Evolutionary conservation across 37 sponge, comb jelly and placozoan species (phyloP), one percentile per base, ranked within the genome.

Genomic region (Agelas oroides): DNA sequence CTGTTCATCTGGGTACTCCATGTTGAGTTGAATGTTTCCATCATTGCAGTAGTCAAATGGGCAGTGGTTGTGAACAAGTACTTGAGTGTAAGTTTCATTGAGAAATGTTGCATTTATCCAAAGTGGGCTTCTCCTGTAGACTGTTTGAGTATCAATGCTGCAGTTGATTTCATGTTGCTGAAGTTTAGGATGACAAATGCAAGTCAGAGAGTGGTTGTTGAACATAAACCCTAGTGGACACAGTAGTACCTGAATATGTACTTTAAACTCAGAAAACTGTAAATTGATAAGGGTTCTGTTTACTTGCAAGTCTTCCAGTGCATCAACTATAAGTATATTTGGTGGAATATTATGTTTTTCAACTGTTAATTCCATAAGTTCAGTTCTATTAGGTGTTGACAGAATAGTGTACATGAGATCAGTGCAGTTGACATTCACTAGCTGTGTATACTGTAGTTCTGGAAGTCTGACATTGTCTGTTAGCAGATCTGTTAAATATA

Each of bases 211-310:
- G 46, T 46, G 3, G 46, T 46, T 20, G 18, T 3, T 21, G 28
- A 46, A 25, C 18, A 46, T n/a, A 71, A 71, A 71, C 1, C 73
- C 73, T 5, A 41, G 73, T 18, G 73, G 53, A 46, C 73, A 71
- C 19, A 40, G 21, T 28, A 20, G 33, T 40, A 71, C 20, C 30
- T 27, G 5, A 67, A 67, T 30, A 32, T 31, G 62, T 3, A 61
- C 3, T 5, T 2, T 23, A 14, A 25, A 12, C 23, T 61, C 13
- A 5, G 23, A 5, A 23, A 61, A 61, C 12, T 61, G 46, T 8
- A 46, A 46, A 3, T 8, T 46, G 46, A 46, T 3, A 8, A 12
- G 3, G 8, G 6, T 46, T 12, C 46, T 46, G 46, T 46, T 46
- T 8, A 46, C 46, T 12, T 46, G 46, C 46, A 46, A 46, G 8